Base-by-base conservation (phyloP, 2,888 invertebrate genomes). In the Antitype chi region DNA sequence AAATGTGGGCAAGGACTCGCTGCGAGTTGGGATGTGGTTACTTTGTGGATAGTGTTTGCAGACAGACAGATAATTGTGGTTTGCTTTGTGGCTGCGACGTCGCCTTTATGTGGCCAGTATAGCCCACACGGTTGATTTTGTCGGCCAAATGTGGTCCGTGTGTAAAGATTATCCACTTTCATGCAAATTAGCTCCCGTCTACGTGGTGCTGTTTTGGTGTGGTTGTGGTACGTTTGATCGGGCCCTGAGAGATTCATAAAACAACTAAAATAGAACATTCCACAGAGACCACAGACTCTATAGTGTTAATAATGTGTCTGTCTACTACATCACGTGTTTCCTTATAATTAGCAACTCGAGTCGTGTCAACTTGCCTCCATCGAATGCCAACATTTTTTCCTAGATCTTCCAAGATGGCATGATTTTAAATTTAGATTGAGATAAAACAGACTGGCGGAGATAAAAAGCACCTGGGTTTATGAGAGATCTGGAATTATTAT, bases 271-370 rank as follows among this genome's bases (percentile, higher is more conserved):
- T 88, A 89, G 89, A 89, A 86, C 82, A 83, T 82, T 85, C 78
- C 81, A 78, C 70, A 80, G 75, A 77, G 72, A 85, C 77, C 83
- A 76, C 69, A 82, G 82, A 77, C 70, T 70, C 77, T 69, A 83
- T 85, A 81, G 89, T 91, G 93, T 91, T 91, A 92, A 89, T 91
- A 91, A 91, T 90, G 88, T 89, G 89, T 85, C 88, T 62, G 79
- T 84, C 79, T 74, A 84, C 47, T 68, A 82, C 82, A 74, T 78
- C 83, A 84, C 90, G 86, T 89, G 89, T 90, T 90, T 89, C 87
- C 87, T 81, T 89, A 90, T 89, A 92, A 92, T 93, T 93, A 93
- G 90, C 91, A 90, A 89, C 80, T 85, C 77, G 70, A 70, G 79
- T 69, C 74, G 78, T 82, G 87, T 81, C 87, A 84, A 84, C 87